Evolutionary conservation across 2,888 invertebrate genomes (phyloP).

Genomic region (Andricus curvator): DNA sequence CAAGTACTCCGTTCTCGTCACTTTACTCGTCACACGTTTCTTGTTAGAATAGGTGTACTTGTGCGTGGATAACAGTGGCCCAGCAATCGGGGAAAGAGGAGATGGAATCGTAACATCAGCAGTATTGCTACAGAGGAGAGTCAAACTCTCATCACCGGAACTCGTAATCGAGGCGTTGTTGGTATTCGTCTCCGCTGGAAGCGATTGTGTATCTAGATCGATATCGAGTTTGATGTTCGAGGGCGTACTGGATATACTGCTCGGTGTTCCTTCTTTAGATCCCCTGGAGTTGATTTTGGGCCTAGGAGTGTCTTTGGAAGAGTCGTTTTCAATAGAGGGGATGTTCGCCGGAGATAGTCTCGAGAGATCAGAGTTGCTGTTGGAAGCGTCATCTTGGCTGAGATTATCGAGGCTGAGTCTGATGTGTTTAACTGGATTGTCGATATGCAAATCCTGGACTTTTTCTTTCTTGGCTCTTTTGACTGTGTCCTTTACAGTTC

Average conservation of each 20-base stretch:
- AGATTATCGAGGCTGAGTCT: slow-evolving; percentile 69
- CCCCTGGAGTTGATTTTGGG: slow-evolving; percentile 64
- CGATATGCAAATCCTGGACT: slow-evolving; percentile 55
- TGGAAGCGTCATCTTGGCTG: slow-evolving; percentile 73
- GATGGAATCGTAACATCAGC: slow-evolving; percentile 73
- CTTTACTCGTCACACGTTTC: slow-evolving; percentile 69
- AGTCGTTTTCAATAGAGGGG: slow-evolving; percentile 63
- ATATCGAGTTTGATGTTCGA: slow-evolving; percentile 72
- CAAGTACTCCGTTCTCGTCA: slow-evolving; percentile 67
- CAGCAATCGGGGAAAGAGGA: slow-evolving; percentile 73
- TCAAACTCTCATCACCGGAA: slow-evolving; percentile 74
- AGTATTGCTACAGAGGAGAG: slow-evolving; percentile 67
- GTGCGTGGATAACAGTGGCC: slow-evolving; percentile 71
- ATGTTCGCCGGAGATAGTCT: slow-evolving; percentile 67
- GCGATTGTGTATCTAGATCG: slow-evolving; percentile 71
- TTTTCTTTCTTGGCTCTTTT: slow-evolving; percentile 57
- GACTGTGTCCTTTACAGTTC: slow-evolving; percentile 58
- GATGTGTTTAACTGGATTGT: slow-evolving; percentile 57
- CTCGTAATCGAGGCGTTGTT: slow-evolving; percentile 71
- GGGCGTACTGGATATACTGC: slow-evolving; percentile 67
- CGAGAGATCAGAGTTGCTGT: slow-evolving; percentile 71
- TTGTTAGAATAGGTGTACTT: slow-evolving; percentile 75
- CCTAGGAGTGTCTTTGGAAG: slow-evolving; percentile 44
- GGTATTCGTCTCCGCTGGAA: slow-evolving; percentile 65
- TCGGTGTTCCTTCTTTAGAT: slow-evolving; percentile 73